These are phyloP conservation scores for Sphaerolaimus hirsutus DNA, from an alignment of 2,888 invertebrate species.

Conservation along the genomic window DNA sequence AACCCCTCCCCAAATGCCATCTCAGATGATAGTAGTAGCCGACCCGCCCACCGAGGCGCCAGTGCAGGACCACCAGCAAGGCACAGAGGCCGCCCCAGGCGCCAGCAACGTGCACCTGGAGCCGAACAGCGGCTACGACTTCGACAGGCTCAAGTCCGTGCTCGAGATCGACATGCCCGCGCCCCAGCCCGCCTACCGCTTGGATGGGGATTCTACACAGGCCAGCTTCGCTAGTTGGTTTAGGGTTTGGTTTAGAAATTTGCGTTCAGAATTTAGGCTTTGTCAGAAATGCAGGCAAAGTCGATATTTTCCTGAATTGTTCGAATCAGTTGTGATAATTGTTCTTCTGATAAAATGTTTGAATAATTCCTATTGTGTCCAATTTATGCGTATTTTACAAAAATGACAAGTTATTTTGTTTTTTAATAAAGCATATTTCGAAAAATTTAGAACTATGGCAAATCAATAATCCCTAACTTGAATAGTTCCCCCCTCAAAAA, in stretches of 20 bases:
- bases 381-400: too few species aligned
- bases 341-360: too few species aligned
- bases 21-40: neutral
- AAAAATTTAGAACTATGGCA: neutral
- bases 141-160: conserved; percentile 18
- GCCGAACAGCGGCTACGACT: neutral
- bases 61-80: neutral
- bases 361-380: too few species aligned
- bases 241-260: neutral
- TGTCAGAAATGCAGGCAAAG: too few species aligned
- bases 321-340: too few species aligned
- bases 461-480: too few species aligned
- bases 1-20: neutral
- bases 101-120: neutral
- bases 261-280: too few species aligned
- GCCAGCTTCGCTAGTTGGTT: conserved; percentile 15
- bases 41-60: neutral
- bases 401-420: too few species aligned
- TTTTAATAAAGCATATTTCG: neutral
- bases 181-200: conserved; percentile 19
- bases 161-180: conserved; percentile 24
- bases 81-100: neutral
- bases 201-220: conserved; percentile 18
- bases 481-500: too few species aligned
- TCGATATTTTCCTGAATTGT: too few species aligned